Conservation (phyloP, 1,140 invertebrate genomes). For the Cylas formicarius region DNA sequence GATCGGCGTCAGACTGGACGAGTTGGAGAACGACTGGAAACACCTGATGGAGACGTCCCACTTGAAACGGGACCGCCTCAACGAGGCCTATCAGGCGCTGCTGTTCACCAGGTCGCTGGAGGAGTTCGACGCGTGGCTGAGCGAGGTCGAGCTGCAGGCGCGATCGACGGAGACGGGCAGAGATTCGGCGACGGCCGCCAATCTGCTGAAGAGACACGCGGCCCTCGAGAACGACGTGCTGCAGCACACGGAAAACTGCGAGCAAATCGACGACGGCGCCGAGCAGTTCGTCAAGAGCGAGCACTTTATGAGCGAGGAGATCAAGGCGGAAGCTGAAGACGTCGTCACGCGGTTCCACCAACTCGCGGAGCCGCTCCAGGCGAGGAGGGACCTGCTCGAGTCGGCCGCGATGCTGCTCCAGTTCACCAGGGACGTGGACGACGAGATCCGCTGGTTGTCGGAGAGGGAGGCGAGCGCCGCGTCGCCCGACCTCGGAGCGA, state of each 20-base stretch:
- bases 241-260: constrained; percentile 69
- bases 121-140: constrained; percentile 85
- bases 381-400: constrained; percentile 80
- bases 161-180: constrained; percentile 55
- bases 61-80: constrained; percentile 79
- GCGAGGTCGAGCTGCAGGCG: constrained; percentile 75
- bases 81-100: constrained; percentile 87
- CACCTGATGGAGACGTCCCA: constrained; percentile 70
- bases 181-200: constrained; percentile 74
- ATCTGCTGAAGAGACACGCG: constrained; percentile 79
- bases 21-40: constrained; percentile 78
- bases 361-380: constrained; percentile 87
- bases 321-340: constrained; percentile 61
- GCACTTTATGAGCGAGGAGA: constrained; percentile 82
- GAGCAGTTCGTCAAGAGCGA: constrained; percentile 63
- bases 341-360: constrained; percentile 70
- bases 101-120: constrained; percentile 78
- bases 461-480: constrained; percentile 81
- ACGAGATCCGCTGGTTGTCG: constrained; percentile 74
- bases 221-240: constrained; percentile 73
- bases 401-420: constrained; percentile 80
- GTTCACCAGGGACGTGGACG: constrained; percentile 77
- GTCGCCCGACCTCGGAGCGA: constrained; percentile 63
- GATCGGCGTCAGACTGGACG: constrained; percentile 74
- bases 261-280: constrained; percentile 69